These are phyloP conservation scores for Pollenia griseotomentosa DNA, from an alignment of 2,888 invertebrate genomes.

Conservation along the genomic window DNA sequence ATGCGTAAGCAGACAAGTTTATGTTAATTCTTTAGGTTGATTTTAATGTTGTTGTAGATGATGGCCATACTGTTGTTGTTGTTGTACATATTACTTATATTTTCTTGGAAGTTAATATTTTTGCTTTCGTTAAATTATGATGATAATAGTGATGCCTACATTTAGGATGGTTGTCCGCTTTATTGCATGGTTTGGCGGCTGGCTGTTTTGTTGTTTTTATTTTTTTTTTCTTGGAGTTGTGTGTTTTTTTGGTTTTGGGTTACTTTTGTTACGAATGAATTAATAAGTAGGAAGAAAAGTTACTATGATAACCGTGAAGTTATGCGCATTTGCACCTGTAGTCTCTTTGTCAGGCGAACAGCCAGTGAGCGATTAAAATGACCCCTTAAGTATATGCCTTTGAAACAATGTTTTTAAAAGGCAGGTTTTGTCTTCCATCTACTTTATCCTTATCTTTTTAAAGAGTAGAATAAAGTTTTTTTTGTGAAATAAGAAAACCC, in stretches of 20 bases:
- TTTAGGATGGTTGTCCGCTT: slow-evolving; percentile 54
- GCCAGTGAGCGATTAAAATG: slow-evolving; percentile 51
- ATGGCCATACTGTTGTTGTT: slow-evolving; percentile 4
- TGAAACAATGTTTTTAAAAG: slow-evolving; percentile 37
- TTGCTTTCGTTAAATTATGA: slow-evolving; percentile 33
- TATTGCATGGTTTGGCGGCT: slow-evolving; percentile 34
- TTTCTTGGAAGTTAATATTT: slow-evolving; percentile 11
- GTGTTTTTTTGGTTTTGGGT: neutral
- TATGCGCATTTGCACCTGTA: slow-evolving; percentile 71
- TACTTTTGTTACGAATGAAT: slow-evolving; percentile 48
- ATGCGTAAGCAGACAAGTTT: slow-evolving; percentile 61
- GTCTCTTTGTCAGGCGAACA: neutral
- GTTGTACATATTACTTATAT: neutral
- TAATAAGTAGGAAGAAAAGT: slow-evolving; percentile 44
- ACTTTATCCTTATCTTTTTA: neutral
- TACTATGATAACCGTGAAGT: slow-evolving; percentile 64
- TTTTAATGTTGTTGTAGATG: slow-evolving; percentile 23
- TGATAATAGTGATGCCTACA: slow-evolving; percentile 51
- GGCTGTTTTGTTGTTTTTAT: slow-evolving; percentile 1
- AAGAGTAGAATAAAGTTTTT: neutral
- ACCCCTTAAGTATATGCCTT: slow-evolving; percentile 56
- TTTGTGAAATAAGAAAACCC: neutral
- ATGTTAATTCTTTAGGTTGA: slow-evolving; percentile 53
- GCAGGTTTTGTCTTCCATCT: slow-evolving; percentile 10
- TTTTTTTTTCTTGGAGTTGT: slow-evolving; percentile 21